Base-by-base conservation (phyloP, 1,140 invertebrate species). In the Drosophila nigromelanica region DNA sequence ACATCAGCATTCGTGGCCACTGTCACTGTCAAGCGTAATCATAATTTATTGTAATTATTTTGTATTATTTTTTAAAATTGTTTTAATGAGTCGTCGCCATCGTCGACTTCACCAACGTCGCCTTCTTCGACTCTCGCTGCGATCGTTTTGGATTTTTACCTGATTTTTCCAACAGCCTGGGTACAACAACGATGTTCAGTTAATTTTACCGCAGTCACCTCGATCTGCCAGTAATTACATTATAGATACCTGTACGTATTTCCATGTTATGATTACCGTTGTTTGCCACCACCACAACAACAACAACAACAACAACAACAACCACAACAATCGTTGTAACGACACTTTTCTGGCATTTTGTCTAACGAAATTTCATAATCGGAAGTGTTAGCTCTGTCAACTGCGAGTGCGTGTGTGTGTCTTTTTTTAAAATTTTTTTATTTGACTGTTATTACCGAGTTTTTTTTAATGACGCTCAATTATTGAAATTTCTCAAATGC, bases 31-130 rank as follows among this genome's bases (percentile, higher is more conserved):
- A 89, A 75, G 79, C 83, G 83, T 89, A 89, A 89, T 89, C 83
- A 89, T 89, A 89, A 89, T 89, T 89, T 89, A 89, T 89, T 89
- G 83, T 89, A 89, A 89, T 89, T 89, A 89, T 89, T 89, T 89
- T 89, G 82, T 89, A 89, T 89, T 89, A 89, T 89, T 89, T 89
- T 89, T 83, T 72, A 89, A 89, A 89, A 89, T 89, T 89, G 83
- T 89, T 89, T 89, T 89, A 89, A 89, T 89, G 83, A 89, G 83
- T 89, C 82, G 71, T 43, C 55, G 68, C 50, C 61, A 55, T 55
- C 54, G 76, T 66, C 58, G 74, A 43, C 33, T 51, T 43, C 50
- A 52, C 30, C 24, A 47, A 30, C 33, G 37, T 54, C 48, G 63
- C 35, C 33, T 56, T 48, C 45, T 48, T 60, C 14, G 40, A 18